Base-by-base conservation (phyloP, 2,888 invertebrate species). In the Cistogaster globosa region DNA sequence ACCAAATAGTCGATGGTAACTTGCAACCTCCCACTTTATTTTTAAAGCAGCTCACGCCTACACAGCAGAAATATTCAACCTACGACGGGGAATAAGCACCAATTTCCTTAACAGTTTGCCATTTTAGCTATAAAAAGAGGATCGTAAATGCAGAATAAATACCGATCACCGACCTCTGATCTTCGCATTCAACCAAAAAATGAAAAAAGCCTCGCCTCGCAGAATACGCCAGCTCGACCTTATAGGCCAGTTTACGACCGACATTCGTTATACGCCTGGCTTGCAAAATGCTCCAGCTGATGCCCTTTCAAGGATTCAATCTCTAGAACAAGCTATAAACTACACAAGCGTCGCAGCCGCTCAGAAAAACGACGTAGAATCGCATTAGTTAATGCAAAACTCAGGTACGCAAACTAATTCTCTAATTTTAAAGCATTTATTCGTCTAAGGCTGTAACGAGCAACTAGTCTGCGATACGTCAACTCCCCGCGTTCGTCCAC, bases 31-130 rank as follows among this genome's bases (percentile, higher is more conserved):
- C 45, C 3, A 48, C 32, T 2, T 58, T 58, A 11, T 71, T 26
- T 32, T 71, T 32, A 6, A 71, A 71, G n/a, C 42, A 48, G 36
- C 55, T 68, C 1, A 55, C 68, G 7, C 8, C 36, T 14, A 68
- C 68, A 36, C 68, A 68, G 14, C 38, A 68, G 20, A 68, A 51
- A 11, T 77, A 79, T 45, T 63, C 38, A 8, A 62, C 53, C 6
- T 53, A 53, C 91, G 92, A 2, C 11, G 9, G 51, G 16, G 60
- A 62, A n/a, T 16, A 60, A 51, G 20, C 72, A 36, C 45, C 57
- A 1, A 18, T 42, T 16, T 69, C 57, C 1, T 51, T 62, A 16
- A 32, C 48, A 16, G 36, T 72, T n/a, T 62, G 60, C 11, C 51
- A 72, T 36, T 71, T 71, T 58, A 57, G 57, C 0, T 58, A 71